phyloP scores from a whole-genome alignment of 1,140 invertebrate species.

The Drosophila pectinifera region DNA sequence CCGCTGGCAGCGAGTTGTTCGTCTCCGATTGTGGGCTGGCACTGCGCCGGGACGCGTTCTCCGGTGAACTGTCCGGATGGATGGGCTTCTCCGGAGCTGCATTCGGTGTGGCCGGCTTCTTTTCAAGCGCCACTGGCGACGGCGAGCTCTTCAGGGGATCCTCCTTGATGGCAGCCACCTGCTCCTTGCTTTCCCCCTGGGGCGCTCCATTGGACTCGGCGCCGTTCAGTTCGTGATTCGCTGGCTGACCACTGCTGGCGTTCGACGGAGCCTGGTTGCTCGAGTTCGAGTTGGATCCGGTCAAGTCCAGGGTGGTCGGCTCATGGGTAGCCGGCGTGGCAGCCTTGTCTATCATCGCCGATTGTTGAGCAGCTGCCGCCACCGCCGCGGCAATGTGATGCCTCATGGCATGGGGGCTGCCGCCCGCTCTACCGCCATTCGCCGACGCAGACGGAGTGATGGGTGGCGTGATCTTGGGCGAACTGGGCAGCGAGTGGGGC shows the following conservation, averaged over 20 bases:
- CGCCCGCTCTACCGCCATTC: conserved; percentile 54
- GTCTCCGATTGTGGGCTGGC: conserved; percentile 65
- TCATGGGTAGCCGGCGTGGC: conserved; percentile 60
- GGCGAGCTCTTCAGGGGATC: conserved; percentile 49
- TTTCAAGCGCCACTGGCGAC: conserved; percentile 54
- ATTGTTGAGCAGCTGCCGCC: conserved; percentile 63
- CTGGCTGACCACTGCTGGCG: conserved; percentile 61
- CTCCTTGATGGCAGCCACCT: conserved; percentile 46
- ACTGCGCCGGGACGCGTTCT: conserved; percentile 57
- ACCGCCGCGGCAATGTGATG: conserved; percentile 72
- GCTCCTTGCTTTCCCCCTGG: conserved; percentile 58
- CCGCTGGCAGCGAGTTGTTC: conserved; percentile 45
- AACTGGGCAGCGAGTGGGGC: conserved; percentile 65
- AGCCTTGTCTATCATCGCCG: conserved; percentile 60
- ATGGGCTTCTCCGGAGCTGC: conserved; percentile 55
- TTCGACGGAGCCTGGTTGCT: conserved; percentile 76
- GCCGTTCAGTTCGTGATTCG: conserved; percentile 64
- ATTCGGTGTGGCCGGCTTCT: conserved; percentile 68
- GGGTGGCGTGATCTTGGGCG: conserved; percentile 73
- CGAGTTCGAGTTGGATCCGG: conserved; percentile 81
- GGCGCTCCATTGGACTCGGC: conserved; percentile 69
- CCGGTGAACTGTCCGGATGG: conserved; percentile 70
- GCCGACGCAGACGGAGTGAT: conserved; percentile 41
- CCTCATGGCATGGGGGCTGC: conserved; percentile 78
- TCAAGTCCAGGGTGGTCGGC: conserved; percentile 77